Base-by-base conservation (phyloP, 2,888 invertebrate species). In the Drosophila cyrtoloma region DNA sequence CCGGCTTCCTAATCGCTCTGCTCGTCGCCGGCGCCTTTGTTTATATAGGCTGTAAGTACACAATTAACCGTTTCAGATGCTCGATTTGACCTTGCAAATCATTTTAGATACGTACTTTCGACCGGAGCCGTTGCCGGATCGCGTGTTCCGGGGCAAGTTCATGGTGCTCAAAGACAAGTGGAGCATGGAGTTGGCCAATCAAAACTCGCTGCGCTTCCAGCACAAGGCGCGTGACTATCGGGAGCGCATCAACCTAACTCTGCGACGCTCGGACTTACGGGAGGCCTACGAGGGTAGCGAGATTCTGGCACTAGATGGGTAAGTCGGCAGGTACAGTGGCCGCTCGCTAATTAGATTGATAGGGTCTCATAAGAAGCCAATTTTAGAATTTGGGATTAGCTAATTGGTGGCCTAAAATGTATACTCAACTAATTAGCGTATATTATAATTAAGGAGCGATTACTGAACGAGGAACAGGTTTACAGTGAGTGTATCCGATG, bases 281-380 rank as follows among this genome's bases (percentile, higher is more conserved):
- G 95, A 96, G 81, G 96, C 97, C 68, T 98, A 97, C 92, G 95
- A 96, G 73, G 95, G 96, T 30, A 96, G 96, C 35, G 97, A 98
- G 92, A 96, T 97, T 67, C 94, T 98, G 61, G 97, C 97, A 30
- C 94, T 98, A 61, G 97, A 98, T 93, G 97, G 96, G 97, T 97
- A 94, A 95, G 94, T 35, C 14, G 5, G 14, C 16, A 28, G 3
- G 28, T 16, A 16, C 50, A 50, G 26, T 9, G 50, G 5, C 16
- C 12, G 44, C 44, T 22, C 22, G 44, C 44, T 3, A 44, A 5
- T 12, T 26, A 2, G 50, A 28, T 9, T 22, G 14, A 14, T 12
- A 4, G 33, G 33, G 10, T 19, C 19, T 19, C 3, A n/a, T 39
- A 2, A 6, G 37, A 37, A 37, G 16, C 19, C 3, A 37, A 19